Percentiles rank a stretch among this genome's conserved stretches.
These are phyloP conservation scores for Drosophila albomicans DNA, from an alignment of 1,140 invertebrate species.

Conservation along the genomic window DNA sequence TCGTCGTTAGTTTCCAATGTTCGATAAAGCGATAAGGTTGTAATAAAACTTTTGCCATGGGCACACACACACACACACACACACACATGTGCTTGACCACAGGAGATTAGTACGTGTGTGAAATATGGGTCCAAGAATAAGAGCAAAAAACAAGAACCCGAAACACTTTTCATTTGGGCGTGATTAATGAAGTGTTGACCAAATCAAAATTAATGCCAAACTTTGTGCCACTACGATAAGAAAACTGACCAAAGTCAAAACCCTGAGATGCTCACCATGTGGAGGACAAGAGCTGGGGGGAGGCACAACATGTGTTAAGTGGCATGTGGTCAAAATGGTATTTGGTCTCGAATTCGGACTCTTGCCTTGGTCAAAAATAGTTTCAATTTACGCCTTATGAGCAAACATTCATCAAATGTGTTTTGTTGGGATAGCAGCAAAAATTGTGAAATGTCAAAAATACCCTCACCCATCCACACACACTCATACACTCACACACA, in stretches of 20 bases:
- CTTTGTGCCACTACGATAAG: conserved; percentile 54
- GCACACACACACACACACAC: conserved; percentile 36
- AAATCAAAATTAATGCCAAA: conserved; percentile 77
- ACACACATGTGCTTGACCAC: conserved; percentile 64
- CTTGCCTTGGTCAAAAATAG: conserved; percentile 65
- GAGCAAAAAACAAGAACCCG: conserved; percentile 12
- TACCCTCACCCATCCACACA: conserved; percentile 28
- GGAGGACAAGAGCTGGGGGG: conserved; percentile 25
- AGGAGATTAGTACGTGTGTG: conserved; percentile 55
- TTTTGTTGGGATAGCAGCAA: conserved; percentile 19
- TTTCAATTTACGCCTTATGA: conserved; percentile 82
- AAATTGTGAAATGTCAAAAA: conserved; percentile 78
- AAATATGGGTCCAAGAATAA: conserved; percentile 4
- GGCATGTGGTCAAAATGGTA: conserved; percentile 72
- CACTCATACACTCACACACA: neutral
- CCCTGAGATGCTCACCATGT: conserved; percentile 46
- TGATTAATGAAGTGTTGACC: conserved; percentile 83
- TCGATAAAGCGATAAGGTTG: conserved; percentile 66
- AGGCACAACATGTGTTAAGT: conserved; percentile 71
- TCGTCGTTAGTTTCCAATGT: conserved; percentile 24
- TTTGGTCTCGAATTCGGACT: conserved; percentile 42
- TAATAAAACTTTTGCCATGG: conserved; percentile 54
- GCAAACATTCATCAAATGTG: conserved; percentile 76
- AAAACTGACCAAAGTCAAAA: conserved; percentile 49
- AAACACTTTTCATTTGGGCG: conserved; percentile 41